Percentiles rank a stretch among this genome's conserved stretches.
phyloP scores from a whole-genome alignment of 2,888 invertebrate species.

The Parascotia fuliginaria region DNA sequence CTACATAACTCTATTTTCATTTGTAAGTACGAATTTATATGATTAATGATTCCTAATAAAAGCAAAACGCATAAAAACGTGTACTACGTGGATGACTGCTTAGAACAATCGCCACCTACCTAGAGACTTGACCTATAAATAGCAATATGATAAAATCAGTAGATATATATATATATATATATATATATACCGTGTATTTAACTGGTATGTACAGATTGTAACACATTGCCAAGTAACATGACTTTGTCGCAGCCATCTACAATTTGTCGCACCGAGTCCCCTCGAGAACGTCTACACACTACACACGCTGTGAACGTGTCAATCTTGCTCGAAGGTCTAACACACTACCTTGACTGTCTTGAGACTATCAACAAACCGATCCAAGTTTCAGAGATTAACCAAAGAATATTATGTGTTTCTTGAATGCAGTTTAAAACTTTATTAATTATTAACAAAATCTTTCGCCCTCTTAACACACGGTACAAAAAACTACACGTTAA shows the following conservation, averaged over 20 bases:
- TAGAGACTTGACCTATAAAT: too few species aligned
- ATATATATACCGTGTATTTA: too few species aligned
- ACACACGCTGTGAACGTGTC: background rate
- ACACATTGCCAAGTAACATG: background rate
- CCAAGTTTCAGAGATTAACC: background rate
- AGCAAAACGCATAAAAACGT: background rate
- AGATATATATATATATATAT: too few species aligned
- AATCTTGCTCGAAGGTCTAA: background rate
- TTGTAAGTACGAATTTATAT: conserved; percentile 28
- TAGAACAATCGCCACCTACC: background rate
- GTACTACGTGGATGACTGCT: background rate
- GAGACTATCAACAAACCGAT: background rate
- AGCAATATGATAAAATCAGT: too few species aligned
- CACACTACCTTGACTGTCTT: background rate
- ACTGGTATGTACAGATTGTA: background rate
- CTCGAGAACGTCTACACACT: background rate
- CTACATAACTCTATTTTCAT: conserved; percentile 12
- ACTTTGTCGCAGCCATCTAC: conserved; percentile 1
- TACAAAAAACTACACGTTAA: conserved; percentile 19
- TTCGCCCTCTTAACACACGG: too few species aligned
- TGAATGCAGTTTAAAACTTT: too few species aligned
- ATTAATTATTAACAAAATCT: too few species aligned
- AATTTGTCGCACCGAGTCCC: background rate
- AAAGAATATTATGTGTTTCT: too few species aligned
- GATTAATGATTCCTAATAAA: conserved; percentile 27